Evolutionary conservation across 2,797 vertebrate genomes (phyloP).

Genomic region (Tapera naevia): DNA sequence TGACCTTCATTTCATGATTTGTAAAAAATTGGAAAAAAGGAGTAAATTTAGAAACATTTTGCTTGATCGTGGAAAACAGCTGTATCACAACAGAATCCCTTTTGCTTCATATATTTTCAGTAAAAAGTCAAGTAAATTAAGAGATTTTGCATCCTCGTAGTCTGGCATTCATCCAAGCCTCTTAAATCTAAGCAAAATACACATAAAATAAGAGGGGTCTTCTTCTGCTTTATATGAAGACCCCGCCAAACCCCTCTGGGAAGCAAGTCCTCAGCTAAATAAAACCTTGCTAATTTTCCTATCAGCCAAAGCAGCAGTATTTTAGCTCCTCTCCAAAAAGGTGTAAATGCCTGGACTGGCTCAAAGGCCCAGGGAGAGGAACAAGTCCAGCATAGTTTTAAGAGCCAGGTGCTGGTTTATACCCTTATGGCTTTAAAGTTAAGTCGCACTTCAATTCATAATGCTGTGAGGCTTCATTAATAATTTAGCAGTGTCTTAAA

Average conservation of each 20-base stretch:
- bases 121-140: constrained; percentile 65
- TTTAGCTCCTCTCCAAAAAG: background rate
- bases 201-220: background rate
- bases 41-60: constrained; percentile 27
- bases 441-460: constrained; percentile 58
- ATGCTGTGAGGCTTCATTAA: background rate
- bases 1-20: background rate
- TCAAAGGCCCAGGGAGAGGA: background rate
- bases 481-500: constrained; percentile 34
- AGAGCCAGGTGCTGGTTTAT: constrained; percentile 40
- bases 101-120: constrained; percentile 27
- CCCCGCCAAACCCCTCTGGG: fast-evolving
- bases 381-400: constrained; percentile 9
- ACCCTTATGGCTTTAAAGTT: constrained; percentile 72
- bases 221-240: background rate
- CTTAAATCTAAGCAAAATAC: background rate
- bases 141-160: constrained; percentile 8
- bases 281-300: background rate
- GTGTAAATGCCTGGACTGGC: background rate
- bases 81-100: constrained; percentile 22
- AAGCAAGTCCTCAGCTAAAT: background rate
- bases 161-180: background rate
- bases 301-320: background rate
- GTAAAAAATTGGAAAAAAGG: constrained; percentile 6
- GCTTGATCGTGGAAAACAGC: constrained; percentile 20